These are phyloP conservation scores for Trichacis sp. DNA, from an alignment of 2,888 invertebrate genomes.

Conservation along the genomic window DNA sequence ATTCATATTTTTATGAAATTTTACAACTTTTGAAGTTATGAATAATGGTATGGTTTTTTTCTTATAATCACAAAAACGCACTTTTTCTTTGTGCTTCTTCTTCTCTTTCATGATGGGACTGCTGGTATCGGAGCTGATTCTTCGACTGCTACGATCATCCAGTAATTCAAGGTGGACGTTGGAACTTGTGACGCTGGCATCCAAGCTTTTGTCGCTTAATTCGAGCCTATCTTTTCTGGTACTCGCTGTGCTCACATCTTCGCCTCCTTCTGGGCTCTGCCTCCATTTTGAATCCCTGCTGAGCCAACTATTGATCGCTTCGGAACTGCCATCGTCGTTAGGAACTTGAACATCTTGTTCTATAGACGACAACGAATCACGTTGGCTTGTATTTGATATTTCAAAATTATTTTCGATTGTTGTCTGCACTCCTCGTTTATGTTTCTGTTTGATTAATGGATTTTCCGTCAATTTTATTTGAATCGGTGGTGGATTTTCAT, in stretches of 20 bases:
- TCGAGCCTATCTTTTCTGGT: conserved; percentile 70
- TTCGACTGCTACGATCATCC: conserved; percentile 61
- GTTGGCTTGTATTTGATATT: conserved; percentile 49
- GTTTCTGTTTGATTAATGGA: conserved; percentile 62
- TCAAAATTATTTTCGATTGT: conserved; percentile 51
- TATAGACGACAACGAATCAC: conserved; percentile 62
- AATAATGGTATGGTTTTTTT: no score
- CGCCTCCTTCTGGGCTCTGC: conserved; percentile 81
- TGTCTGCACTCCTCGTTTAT: conserved; percentile 57
- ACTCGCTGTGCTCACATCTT: conserved; percentile 71
- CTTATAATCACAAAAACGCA: no score
- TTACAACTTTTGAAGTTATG: no score
- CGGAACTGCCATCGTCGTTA: conserved; percentile 54
- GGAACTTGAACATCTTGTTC: conserved; percentile 60
- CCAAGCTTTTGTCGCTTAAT: conserved; percentile 62
- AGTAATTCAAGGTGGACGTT: conserved; percentile 71
- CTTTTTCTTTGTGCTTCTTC: conserved; percentile 65
- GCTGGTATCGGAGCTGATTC: conserved; percentile 60
- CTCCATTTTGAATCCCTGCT: conserved; percentile 77
- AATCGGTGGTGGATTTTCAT: conserved; percentile 65
- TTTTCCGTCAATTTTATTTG: conserved; percentile 58
- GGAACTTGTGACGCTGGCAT: conserved; percentile 71
- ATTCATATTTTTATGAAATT: no score
- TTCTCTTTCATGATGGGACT: conserved; percentile 66
- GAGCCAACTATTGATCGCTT: conserved; percentile 75